These are phyloP conservation scores for Prionchulus punctatus DNA, from an alignment of 2,888 invertebrate genomes.

Conservation along the genomic window DNA sequence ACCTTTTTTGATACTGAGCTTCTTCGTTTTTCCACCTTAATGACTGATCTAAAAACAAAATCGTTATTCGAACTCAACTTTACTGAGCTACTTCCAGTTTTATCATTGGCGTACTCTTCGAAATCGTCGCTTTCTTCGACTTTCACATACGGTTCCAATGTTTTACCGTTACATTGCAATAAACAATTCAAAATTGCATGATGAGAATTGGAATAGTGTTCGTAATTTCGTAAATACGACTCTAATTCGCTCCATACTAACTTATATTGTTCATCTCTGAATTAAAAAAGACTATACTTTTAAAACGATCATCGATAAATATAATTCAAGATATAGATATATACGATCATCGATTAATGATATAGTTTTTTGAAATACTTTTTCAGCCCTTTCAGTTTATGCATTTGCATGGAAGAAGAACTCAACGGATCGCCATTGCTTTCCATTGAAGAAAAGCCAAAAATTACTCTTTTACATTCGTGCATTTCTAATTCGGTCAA, in stretches of 20 bases:
- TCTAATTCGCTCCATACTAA: constrained; percentile 17
- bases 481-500: constrained; percentile 15
- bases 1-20: too few relatives aligned
- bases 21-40: too few relatives aligned
- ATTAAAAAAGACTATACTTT: neutral
- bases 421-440: neutral
- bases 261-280: constrained; percentile 16
- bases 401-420: neutral
- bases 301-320: too few relatives aligned
- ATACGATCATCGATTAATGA: too few relatives aligned
- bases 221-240: constrained; percentile 17
- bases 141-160: neutral
- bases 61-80: too few relatives aligned
- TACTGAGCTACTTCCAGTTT: too few relatives aligned
- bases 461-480: constrained; percentile 10
- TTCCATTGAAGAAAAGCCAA: neutral
- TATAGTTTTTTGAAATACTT: neutral
- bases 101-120: too few relatives aligned
- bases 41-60: too few relatives aligned
- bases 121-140: too few relatives aligned
- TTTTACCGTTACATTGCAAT: neutral
- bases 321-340: too few relatives aligned
- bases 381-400: constrained; percentile 7
- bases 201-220: constrained; percentile 14
- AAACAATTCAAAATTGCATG: constrained; percentile 8